A percentile compares a stretch with the other conserved stretches of the same genome.
phyloP scores from a whole-genome alignment of 1,140 invertebrate species.

The Diplogasteroides magnus region DNA sequence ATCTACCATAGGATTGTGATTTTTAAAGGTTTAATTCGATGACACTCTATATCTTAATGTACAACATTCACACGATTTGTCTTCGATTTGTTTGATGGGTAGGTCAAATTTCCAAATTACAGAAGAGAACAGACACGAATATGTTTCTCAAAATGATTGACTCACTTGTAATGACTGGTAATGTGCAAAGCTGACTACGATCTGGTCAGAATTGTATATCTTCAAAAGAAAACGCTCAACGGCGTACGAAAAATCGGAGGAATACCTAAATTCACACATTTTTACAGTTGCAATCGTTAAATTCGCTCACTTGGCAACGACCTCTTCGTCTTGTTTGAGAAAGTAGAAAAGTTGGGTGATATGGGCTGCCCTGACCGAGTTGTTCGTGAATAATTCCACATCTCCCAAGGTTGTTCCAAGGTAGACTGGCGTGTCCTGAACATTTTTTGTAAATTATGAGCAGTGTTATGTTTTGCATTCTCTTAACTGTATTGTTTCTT shows the following conservation, averaged over 20 bases:
- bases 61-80: too few relatives aligned
- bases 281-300: neutral
- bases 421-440: conserved; percentile 53
- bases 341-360: conserved; percentile 55
- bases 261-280: conserved; percentile 29
- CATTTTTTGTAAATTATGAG: neutral
- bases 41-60: too few relatives aligned
- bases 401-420: conserved; percentile 50
- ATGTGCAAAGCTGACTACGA: conserved; percentile 50
- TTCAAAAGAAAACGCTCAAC: conserved; percentile 50
- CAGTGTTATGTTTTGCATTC: neutral
- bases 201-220: conserved; percentile 44
- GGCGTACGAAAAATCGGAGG: conserved; percentile 54
- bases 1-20: too few relatives aligned
- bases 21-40: too few relatives aligned
- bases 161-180: conserved; percentile 47
- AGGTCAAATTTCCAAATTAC: conserved; percentile 2
- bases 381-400: conserved; percentile 44
- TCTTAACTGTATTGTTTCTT: too few relatives aligned
- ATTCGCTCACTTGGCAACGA: conserved; percentile 22
- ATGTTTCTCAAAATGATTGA: too few relatives aligned
- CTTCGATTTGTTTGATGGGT: too few relatives aligned
- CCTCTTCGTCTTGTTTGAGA: conserved; percentile 47
- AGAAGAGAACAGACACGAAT: too few relatives aligned
- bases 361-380: conserved; percentile 44